Evolutionary conservation across 2,888 invertebrate genomes (phyloP), one percentile per base, ranked within the genome.

Genomic region (Dichetophora obliterata): DNA sequence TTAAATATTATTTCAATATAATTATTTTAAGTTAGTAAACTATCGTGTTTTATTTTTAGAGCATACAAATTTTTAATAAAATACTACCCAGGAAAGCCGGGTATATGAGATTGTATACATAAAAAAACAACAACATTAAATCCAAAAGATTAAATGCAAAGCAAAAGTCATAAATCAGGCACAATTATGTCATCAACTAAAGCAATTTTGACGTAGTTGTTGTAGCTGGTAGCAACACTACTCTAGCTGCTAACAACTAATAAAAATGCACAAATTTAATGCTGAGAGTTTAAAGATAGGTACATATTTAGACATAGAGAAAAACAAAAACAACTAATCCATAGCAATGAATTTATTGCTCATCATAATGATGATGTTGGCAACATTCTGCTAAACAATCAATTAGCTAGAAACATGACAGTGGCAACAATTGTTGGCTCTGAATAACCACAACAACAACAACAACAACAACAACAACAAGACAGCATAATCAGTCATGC

Each of bases 81-180:
- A n/a, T n/a, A n/a, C n/a, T n/a, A n/a, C n/a, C n/a, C n/a, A n/a
- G n/a, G n/a, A n/a, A n/a, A n/a, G n/a, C n/a, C n/a, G n/a, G n/a
- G n/a, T n/a, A n/a, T n/a, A n/a, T n/a, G 43, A 43, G 14, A 6
- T 43, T 43, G 14, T 2, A 72, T 78, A 77, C 79, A 79, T 80
- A 73, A 76, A 72, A 73, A 73, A 72, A 43, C 22, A 27, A 27
- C 9, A 50, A 50, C 52, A 69, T 52, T n/a, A 57, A 3, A 52
- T 61, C 59, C 50, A 54, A 77, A 69, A 73, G 69, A 66, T 76
- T 66, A 66, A 57, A 48, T 52, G 73, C 75, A 79, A 77, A 75
- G 65, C 77, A 76, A 71, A 63, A 71, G 68, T 59, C 78, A 76
- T 43, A 75, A 78, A 43, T 24, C 37, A 68, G 16, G 27, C 48